Percentiles rank a stretch among this genome's conserved stretches.
These are phyloP conservation scores for Pygmarrhopalites habei DNA, from an alignment of 1,140 invertebrate species.

Conservation along the genomic window DNA sequence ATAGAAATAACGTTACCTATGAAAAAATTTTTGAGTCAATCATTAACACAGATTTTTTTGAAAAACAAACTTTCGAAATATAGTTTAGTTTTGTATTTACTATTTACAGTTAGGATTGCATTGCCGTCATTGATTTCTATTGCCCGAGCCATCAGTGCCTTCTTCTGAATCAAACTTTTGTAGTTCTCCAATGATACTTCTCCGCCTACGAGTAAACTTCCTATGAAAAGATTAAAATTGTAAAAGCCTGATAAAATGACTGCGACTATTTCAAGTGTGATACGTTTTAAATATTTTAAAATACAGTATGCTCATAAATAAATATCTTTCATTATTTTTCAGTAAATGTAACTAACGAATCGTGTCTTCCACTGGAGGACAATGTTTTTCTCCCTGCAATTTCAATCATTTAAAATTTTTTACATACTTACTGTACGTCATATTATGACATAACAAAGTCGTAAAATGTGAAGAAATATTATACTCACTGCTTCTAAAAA, in stretches of 20 bases:
- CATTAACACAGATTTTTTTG: constrained; percentile 10
- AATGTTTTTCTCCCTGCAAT: not conserved
- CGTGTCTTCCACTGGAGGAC: constrained; percentile 43
- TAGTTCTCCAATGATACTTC: constrained; percentile 47
- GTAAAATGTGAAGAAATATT: not conserved
- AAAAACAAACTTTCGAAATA: not conserved
- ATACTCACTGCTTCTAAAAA: not conserved
- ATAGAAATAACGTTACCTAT: constrained; percentile 50
- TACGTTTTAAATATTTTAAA: not conserved
- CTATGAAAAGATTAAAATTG: not conserved
- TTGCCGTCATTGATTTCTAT: constrained; percentile 50
- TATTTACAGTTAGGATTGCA: constrained; percentile 49
- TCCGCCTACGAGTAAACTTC: constrained; percentile 14
- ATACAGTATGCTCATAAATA: too few species aligned
- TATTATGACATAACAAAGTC: not conserved
- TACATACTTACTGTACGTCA: not conserved
- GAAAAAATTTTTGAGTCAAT: constrained; percentile 8
- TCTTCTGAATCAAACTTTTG: constrained; percentile 49
- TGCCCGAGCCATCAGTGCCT: constrained; percentile 47
- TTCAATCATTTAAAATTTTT: not conserved
- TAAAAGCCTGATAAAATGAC: constrained; percentile 19
- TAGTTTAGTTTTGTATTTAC: too few species aligned
- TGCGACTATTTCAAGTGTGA: constrained; percentile 7
- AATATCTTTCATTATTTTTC: too few species aligned
- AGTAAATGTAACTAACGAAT: too few species aligned